Evolutionary conservation across 2,888 invertebrate genomes (phyloP).

Genomic region (Acronicta leporina): DNA sequence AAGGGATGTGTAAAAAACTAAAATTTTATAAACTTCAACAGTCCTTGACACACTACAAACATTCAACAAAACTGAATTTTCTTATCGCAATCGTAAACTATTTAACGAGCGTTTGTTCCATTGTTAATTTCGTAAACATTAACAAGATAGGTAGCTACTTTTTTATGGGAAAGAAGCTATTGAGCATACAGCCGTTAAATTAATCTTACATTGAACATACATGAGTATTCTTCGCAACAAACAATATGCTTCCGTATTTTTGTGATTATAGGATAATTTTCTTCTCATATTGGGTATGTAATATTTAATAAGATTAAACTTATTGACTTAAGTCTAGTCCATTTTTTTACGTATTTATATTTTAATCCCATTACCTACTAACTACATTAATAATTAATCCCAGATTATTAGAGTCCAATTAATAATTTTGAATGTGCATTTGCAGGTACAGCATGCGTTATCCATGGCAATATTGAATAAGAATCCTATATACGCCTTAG

Average conservation of each 20-base stretch:
- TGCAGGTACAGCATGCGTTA: conserved; percentile 58
- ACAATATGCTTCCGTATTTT: conserved; percentile 43
- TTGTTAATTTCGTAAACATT: conserved; percentile 73
- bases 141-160: conserved; percentile 57
- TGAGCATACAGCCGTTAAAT: conserved; percentile 72
- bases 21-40: background rate
- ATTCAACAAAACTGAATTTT: conserved; percentile 45
- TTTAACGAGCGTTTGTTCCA: conserved; percentile 81
- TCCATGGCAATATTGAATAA: conserved; percentile 63
- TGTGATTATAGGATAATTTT: conserved; percentile 47
- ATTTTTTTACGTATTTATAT: no score
- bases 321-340: no score
- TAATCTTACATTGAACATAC: conserved; percentile 54
- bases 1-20: background rate
- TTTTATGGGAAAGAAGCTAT: conserved; percentile 59
- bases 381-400: no score
- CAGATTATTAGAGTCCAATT: background rate
- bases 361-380: no score
- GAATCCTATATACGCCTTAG: conserved; percentile 57
- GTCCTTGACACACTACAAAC: conserved; percentile 41
- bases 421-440: conserved; percentile 9
- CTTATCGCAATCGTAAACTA: conserved; percentile 58
- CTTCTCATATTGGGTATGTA: conserved; percentile 59
- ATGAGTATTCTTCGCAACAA: conserved; percentile 30
- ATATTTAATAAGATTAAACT: background rate